Evolutionary conservation across 1,140 invertebrate species (phyloP).

Genomic region (Hyphantria cunea): DNA sequence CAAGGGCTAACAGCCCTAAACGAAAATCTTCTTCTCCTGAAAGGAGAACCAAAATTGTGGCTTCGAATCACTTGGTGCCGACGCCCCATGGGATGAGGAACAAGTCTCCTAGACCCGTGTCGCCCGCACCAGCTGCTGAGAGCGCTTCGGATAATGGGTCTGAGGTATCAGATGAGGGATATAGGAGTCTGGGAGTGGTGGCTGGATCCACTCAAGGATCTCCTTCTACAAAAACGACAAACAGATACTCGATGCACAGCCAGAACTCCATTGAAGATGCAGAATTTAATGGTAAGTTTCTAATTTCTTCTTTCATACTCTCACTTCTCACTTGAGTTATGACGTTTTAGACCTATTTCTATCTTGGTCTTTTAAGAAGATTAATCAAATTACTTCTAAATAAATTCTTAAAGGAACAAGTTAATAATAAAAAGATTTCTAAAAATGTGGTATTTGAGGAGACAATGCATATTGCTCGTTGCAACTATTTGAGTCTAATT

Average conservation of each 20-base stretch:
- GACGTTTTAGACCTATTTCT: too few species aligned
- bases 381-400: too few species aligned
- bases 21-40: conserved; percentile 71
- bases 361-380: too few species aligned
- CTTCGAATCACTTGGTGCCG: conserved; percentile 67
- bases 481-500: too few species aligned
- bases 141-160: conserved; percentile 91
- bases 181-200: conserved; percentile 89
- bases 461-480: too few species aligned
- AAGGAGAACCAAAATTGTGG: conserved; percentile 62
- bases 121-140: conserved; percentile 70
- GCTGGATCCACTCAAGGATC: conserved; percentile 77
- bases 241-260: conserved; percentile 84
- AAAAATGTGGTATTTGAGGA: too few species aligned
- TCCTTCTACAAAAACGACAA: conserved; percentile 77
- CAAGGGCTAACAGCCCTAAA: conserved; percentile 74
- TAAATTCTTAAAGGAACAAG: too few species aligned
- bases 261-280: conserved; percentile 86
- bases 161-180: conserved; percentile 93
- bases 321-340: too few species aligned
- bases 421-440: too few species aligned
- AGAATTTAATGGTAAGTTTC: conserved; percentile 84
- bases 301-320: too few species aligned
- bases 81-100: conserved; percentile 66
- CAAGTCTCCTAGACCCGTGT: conserved; percentile 69